Evolutionary conservation across 2,113 vertebrate species (phyloP), one percentile per base, ranked within the genome.

Genomic region (Hucho hucho): DNA sequence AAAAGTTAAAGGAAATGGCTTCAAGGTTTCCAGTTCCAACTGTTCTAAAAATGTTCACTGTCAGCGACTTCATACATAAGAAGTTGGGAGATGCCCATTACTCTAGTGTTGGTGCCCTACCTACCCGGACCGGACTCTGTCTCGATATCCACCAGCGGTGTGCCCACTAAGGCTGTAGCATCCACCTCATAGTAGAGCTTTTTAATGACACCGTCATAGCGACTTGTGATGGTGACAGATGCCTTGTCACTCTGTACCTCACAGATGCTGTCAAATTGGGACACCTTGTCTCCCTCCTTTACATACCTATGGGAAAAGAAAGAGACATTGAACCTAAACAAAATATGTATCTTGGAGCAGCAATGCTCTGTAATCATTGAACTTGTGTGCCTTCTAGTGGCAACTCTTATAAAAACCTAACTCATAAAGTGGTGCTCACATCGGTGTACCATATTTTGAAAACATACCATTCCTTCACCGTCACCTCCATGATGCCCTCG

Each of bases 161-260:
- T 96, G 4, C 97, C 98, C 77, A 99, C 98, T 12, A 91, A 80
- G 3, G 98, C 98, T 0, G 88, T 96, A 46, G 94, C 94, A 20
- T 99, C 97, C 74, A 95, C 90, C 25, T 92, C 95, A 32, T 99
- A 97, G 93, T 99, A 93, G 7, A 99, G 95, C 67, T 93, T 98
- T 63, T 87, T 94, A 86, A 99, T 95, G 83, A 98, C 16, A 0
- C 98, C 98, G 56, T 99, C 98, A 0, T 98, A 99, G 69, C 97
- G 97, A 80, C 98, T 99, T 81, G 96, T 99, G 87, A 99, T 99
- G 29, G 97, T 99, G 75, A 99, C 98, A 0, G 98, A 98, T 0
- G 98, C 98, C 85, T 99, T 99, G 88, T 99, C 98, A 1, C 98
- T 99, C 85, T 99, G 98, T 1, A 99, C 98, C 87, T 99, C 98